These are phyloP conservation scores for Tokudaia muenninki DNA, from an alignment of 2,797 vertebrate genomes.

Conservation along the genomic window DNA sequence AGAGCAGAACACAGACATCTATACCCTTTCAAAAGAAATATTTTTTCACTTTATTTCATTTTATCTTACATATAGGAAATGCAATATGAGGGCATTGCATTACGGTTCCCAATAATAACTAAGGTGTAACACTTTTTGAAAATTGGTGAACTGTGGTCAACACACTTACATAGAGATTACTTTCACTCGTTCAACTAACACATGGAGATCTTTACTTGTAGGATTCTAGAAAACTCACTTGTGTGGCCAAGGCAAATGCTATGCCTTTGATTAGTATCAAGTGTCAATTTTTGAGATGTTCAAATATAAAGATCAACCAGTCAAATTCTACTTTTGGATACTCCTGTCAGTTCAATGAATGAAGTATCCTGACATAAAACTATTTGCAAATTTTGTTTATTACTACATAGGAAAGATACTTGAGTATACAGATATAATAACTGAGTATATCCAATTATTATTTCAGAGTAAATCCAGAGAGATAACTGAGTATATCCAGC, in stretches of 20 bases:
- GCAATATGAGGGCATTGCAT: background rate
- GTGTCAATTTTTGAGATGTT: background rate
- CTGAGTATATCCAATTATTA: background rate
- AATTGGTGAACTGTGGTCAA: background rate
- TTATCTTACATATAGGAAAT: background rate
- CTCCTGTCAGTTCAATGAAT: background rate
- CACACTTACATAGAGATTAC: background rate
- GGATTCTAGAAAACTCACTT: slow-evolving; percentile 26
- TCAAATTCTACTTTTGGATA: background rate
- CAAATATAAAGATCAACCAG: background rate
- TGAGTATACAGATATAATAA: background rate
- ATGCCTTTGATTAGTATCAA: background rate
- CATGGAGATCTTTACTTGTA: background rate
- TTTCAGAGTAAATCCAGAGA: background rate
- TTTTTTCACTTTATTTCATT: background rate
- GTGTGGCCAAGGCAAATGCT: background rate
- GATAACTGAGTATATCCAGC: background rate
- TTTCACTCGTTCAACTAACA: background rate
- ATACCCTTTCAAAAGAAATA: background rate
- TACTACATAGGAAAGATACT: background rate
- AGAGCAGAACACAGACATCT: background rate
- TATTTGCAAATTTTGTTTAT: background rate
- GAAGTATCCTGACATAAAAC: background rate
- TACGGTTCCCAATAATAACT: background rate
- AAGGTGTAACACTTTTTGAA: background rate